A percentile compares a stretch with the other conserved stretches of the same genome.
Conservation (phyloP, 2,888 invertebrate genomes). For the Pterobdella sp. region DNA sequence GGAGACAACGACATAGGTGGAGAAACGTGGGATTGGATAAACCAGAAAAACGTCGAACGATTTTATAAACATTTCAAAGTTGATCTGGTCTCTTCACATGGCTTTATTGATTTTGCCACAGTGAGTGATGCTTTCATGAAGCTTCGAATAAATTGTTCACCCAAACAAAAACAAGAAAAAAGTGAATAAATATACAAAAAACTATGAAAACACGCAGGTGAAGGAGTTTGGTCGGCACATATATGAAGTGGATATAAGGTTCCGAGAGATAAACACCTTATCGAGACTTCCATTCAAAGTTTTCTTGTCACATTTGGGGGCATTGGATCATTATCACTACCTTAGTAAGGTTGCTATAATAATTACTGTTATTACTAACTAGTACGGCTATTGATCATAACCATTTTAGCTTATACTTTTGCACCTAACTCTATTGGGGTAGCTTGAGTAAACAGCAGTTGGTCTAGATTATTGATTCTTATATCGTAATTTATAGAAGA, state of each 20-base stretch:
- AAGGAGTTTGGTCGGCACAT: neutral
- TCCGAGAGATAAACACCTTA: neutral
- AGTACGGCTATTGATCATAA: too few species aligned
- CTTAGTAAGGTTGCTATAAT: neutral
- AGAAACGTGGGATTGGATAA: slow-evolving; percentile 57
- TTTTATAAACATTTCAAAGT: slow-evolving; percentile 52
- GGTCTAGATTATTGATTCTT: too few species aligned
- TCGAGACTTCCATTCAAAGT: neutral
- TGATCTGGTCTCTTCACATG: neutral
- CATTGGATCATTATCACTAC: neutral
- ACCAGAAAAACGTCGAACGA: slow-evolving; percentile 61
- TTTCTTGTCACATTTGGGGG: neutral
- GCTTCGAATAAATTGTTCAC: neutral
- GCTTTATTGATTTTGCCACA: slow-evolving; percentile 1
- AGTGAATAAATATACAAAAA: neutral
- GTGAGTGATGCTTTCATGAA: neutral
- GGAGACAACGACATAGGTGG: slow-evolving; percentile 98
- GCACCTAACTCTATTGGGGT: too few species aligned
- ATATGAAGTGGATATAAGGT: neutral
- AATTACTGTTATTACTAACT: too few species aligned
- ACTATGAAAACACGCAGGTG: neutral
- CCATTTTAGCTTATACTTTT: too few species aligned
- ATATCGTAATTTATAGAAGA: too few species aligned
- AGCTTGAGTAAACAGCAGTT: too few species aligned
- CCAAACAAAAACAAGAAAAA: neutral